phyloP scores from a whole-genome alignment of 2,888 invertebrate genomes.

The Orchesella flavescens region DNA sequence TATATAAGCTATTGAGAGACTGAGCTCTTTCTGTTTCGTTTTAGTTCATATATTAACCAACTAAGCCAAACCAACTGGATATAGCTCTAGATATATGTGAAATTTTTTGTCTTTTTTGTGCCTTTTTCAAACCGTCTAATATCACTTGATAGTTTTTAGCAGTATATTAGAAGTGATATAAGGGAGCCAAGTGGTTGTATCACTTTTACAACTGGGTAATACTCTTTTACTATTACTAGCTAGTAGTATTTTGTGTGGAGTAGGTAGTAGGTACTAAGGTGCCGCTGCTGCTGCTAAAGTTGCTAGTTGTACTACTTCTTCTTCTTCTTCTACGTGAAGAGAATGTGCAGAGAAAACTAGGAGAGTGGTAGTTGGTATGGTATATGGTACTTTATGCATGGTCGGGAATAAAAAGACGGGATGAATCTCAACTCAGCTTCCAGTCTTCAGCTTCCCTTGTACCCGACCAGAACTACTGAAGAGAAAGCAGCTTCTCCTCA shows the following conservation, averaged over 20 bases:
- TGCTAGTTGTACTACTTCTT: neutral
- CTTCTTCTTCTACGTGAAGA: neutral
- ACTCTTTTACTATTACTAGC: neutral
- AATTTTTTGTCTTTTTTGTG: neutral
- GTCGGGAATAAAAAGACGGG: conserved; percentile 30
- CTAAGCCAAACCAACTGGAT: neutral
- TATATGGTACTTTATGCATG: neutral
- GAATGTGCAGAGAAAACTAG: neutral
- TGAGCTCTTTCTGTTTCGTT: neutral
- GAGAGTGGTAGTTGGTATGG: too few species aligned
- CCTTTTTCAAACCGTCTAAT: too few species aligned
- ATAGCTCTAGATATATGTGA: neutral
- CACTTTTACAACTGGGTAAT: conserved; percentile 21
- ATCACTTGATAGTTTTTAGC: conserved; percentile 41
- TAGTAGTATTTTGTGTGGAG: neutral
- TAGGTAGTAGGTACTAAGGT: neutral
- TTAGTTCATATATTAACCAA: neutral
- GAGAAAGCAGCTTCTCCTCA: conserved; percentile 12
- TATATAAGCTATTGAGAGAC: neutral
- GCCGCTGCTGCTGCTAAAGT: neutral
- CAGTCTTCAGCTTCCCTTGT: conserved; percentile 30
- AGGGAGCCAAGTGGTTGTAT: conserved; percentile 29
- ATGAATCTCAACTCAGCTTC: conserved; percentile 40
- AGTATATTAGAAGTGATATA: conserved; percentile 50
- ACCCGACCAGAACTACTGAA: neutral